phyloP scores from a whole-genome alignment of 1,140 invertebrate species.

The Drosophila tristis region DNA sequence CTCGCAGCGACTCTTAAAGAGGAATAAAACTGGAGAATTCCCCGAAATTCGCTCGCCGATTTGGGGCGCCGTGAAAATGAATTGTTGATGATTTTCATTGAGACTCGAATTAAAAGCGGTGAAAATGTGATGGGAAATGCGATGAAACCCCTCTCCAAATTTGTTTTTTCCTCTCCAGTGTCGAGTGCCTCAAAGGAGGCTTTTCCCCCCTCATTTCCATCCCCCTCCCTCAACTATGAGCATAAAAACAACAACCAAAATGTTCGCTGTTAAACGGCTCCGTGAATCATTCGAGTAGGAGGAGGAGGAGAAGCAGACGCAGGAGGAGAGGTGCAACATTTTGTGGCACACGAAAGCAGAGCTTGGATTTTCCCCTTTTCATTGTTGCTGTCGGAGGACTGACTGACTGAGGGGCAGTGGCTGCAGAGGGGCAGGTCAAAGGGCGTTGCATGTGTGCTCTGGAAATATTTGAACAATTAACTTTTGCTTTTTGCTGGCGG shows the following conservation, averaged over 20 bases:
- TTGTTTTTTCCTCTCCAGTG: slow-evolving; percentile 4
- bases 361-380: slow-evolving; percentile 11
- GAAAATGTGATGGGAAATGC: slow-evolving; percentile 33
- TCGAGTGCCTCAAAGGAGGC: slow-evolving; percentile 32
- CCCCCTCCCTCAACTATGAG: background rate
- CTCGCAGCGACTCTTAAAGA: slow-evolving; percentile 25
- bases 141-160: slow-evolving; percentile 3
- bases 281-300: slow-evolving; percentile 30
- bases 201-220: background rate
- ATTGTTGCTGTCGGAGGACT: slow-evolving; percentile 2
- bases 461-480: slow-evolving; percentile 68
- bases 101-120: slow-evolving; percentile 22
- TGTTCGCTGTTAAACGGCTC: slow-evolving; percentile 42
- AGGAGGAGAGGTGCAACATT: background rate
- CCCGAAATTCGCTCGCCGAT: background rate
- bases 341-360: slow-evolving; percentile 11
- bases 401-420: no score
- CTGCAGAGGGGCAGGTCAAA: slow-evolving; percentile 2
- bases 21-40: slow-evolving; percentile 25
- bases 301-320: background rate
- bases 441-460: slow-evolving; percentile 48
- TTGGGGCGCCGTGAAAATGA: slow-evolving; percentile 37
- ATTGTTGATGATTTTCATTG: slow-evolving; percentile 49
- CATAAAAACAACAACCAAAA: slow-evolving; percentile 43
- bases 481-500: slow-evolving; percentile 47